Percentiles rank a stretch among this genome's conserved stretches.
Evolutionary conservation across 2,797 vertebrate genomes (phyloP).

Genomic region (Protosalanx chinensis): DNA sequence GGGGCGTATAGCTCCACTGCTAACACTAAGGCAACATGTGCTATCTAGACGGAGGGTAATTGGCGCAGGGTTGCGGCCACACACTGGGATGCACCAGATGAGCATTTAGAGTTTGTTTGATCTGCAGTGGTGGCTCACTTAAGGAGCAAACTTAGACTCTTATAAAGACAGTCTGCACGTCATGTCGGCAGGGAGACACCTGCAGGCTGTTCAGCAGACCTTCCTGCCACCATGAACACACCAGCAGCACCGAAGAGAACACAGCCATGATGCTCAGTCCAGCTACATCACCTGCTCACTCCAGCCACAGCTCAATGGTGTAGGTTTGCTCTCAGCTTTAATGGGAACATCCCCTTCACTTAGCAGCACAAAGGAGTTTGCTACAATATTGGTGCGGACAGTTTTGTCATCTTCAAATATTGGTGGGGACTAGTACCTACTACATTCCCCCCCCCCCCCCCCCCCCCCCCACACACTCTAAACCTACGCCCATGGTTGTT

Average conservation of each 20-base stretch:
- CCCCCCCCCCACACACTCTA: too few relatives aligned
- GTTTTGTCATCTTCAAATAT: too few relatives aligned
- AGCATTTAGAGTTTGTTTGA: conserved; percentile 23
- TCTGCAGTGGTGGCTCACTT: conserved; percentile 33
- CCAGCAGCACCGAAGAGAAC: not conserved
- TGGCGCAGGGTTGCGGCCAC: conserved; percentile 34
- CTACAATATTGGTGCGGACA: too few relatives aligned
- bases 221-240: not conserved
- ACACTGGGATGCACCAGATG: conserved; percentile 26
- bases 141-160: conserved; percentile 3
- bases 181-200: conserved; percentile 1
- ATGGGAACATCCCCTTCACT: too few relatives aligned
- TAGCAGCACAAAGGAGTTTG: too few relatives aligned
- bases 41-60: conserved; percentile 30
- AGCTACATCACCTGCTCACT: conserved; percentile 22
- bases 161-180: conserved; percentile 11
- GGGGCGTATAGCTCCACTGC: not conserved
- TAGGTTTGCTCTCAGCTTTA: too few relatives aligned
- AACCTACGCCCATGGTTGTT: too few relatives aligned
- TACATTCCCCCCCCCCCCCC: too few relatives aligned
- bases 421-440: too few relatives aligned
- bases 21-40: conserved; percentile 26
- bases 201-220: not conserved
- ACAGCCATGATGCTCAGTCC: conserved; percentile 6
- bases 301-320: too few relatives aligned